A percentile compares a stretch with the other conserved stretches of the same genome.
phyloP scores from a whole-genome alignment of 37 sponge, comb jelly and placozoan species.

The Ianthella basta region DNA sequence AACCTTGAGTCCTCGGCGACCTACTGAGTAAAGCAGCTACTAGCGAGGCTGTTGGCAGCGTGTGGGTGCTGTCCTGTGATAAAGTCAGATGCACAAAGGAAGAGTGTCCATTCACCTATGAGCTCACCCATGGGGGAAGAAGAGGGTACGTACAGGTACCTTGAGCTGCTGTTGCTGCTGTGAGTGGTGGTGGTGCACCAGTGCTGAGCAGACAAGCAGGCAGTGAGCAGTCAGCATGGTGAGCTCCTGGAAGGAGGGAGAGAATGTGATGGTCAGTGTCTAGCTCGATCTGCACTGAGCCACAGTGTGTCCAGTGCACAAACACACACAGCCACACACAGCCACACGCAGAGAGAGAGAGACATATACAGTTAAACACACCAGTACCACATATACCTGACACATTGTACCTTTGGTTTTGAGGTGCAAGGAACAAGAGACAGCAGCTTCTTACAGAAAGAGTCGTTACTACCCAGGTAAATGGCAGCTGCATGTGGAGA shows the following conservation, averaged over 20 bases:
- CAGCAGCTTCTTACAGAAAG: neutral
- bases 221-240: neutral
- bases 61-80: no score
- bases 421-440: neutral
- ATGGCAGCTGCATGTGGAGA: neutral
- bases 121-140: no score
- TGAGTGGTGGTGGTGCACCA: slow-evolving; percentile 26
- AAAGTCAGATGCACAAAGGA: no score
- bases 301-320: neutral
- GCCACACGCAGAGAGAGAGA: neutral
- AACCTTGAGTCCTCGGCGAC: no score
- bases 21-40: no score
- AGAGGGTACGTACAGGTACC: no score
- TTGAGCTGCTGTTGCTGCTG: neutral
- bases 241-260: slow-evolving; percentile 60
- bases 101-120: no score
- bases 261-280: slow-evolving; percentile 55
- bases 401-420: neutral
- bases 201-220: slow-evolving; percentile 55
- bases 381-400: neutral
- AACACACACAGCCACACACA: slow-evolving; percentile 2
- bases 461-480: neutral
- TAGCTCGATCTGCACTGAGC: neutral
- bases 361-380: slow-evolving; percentile 1
- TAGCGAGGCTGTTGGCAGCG: no score